Evolutionary conservation across 2,113 vertebrate genomes (phyloP), one percentile per base, ranked within the genome.

Genomic region (Tyrannus savana): DNA sequence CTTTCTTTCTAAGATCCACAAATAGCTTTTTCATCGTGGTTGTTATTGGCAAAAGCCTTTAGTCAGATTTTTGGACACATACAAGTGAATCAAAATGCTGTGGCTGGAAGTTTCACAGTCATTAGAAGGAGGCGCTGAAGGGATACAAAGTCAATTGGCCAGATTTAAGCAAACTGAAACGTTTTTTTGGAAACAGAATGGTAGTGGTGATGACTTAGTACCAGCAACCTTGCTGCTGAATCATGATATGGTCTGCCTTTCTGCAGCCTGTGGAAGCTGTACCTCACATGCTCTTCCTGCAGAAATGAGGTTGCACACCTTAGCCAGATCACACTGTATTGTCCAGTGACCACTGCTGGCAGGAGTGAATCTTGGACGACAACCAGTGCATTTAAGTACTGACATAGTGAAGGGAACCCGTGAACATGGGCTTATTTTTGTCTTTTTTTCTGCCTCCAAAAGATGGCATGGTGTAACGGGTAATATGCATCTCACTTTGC

Each of bases 71-170:
- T 47, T 84, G 50, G 49, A 58, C 23, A n/a, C 19, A 8, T 21
- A 9, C 0, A 2, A 58, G 50, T 58, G 64, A 74, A 77, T 87
- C 64, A 81, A 77, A 94, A 22, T 42, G 12, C 59, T 90, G 59
- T 81, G 62, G 84, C 44, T 91, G 52, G 66, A 60, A 55, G 55
- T 84, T 62, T 8, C 50, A 50, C 69, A 46, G 84, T 63, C 66
- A 37, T 52, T 55, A 42, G 69, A 42, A 83, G 42, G 49, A 82
- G 56, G 23, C 0, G 0, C 68, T 21, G 3, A 64, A 91, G 81
- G 0, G 0, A 9, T 14, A 19, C 17, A 7, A 79, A 67, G 71
- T 76, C 67, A 41, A 0, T 60, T 2, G 8, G 67, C 24, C 62
- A 68, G 39, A 55, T 92, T 53, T 33, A 58, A 71, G 68, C 35